Base-by-base conservation (phyloP, 2,888 invertebrate species). In the Subacronicta megacephala region DNA sequence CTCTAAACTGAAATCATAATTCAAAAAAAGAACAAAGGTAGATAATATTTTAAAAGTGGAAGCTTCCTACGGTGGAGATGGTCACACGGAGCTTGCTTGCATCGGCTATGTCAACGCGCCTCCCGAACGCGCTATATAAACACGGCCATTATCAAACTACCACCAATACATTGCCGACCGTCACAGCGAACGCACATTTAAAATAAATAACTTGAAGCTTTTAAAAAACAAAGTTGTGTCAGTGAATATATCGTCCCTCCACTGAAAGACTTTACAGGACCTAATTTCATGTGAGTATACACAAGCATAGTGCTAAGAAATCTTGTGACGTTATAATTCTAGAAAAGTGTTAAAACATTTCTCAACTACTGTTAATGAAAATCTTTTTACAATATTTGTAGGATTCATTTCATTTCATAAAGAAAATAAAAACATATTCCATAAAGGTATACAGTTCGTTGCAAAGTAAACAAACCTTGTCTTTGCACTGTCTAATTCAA, bases 81-180 rank as follows among this genome's bases (percentile, higher is more conserved):
- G 75, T 74, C 82, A 77, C 66, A 75, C 82, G 80, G 86, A 84
- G 78, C 78, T 81, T 78, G 77, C 82, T 81, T 87, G 87, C 84
- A 84, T 77, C 75, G 83, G 77, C 77, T 81, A 81, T 81, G 86
- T 77, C 84, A 84, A 82, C 82, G 82, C 78, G 83, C 81, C 83
- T 81, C 78, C 77, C 66, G 72, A 72, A 64, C 79, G 66, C 70
- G 77, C 81, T 93, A 93, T 93, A 93, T 89, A 93, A 92, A 83
- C 84, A 79, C 80, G 78, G 75, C 78, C 84, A 80, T 86, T 89
- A 89, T 89, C 90, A 88, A 76, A 79, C 85, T 77, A 80, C 82
- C 81, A 86, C 87, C 92, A 93, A 92, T 93, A 90, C 90, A 89
- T 90, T 85, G 90, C 89, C 85, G 87, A 81, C 90, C 81, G 90